Conservation (phyloP, 2,113 vertebrate genomes). For the Nibea albiflora region DNA sequence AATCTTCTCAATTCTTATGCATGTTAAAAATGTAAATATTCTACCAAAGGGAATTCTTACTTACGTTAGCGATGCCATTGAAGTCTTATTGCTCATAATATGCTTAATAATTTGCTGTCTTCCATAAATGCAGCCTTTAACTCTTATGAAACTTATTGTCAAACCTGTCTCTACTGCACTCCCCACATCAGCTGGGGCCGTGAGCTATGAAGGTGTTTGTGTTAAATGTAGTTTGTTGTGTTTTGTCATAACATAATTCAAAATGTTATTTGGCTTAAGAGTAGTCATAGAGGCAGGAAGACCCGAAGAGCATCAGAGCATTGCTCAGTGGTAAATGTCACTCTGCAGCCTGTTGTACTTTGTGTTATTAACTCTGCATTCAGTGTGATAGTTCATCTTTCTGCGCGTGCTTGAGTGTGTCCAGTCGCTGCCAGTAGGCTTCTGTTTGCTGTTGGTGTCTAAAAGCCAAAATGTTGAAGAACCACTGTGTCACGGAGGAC, state of each 20-base stretch:
- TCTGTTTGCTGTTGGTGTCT: conserved; percentile 47
- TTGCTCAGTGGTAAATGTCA: conserved; percentile 14
- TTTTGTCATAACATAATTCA: conserved; percentile 31
- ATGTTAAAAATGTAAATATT: conserved; percentile 62
- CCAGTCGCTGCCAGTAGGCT: conserved; percentile 14
- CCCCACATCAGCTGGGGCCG: background rate
- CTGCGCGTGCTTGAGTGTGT: conserved; percentile 27
- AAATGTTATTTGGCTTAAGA: conserved; percentile 31
- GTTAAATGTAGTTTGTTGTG: conserved; percentile 11
- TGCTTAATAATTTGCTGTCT: conserved; percentile 43
- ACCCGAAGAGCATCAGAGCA: background rate
- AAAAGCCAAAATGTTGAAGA: conserved; percentile 50
- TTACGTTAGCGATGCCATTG: conserved; percentile 33
- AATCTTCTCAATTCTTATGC: conserved; percentile 31
- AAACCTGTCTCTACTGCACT: conserved; percentile 29
- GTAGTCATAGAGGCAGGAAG: conserved; percentile 16
- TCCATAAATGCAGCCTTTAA: conserved; percentile 47
- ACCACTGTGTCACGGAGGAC: conserved; percentile 51
- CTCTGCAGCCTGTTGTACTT: conserved; percentile 15
- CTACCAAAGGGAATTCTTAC: conserved; percentile 49
- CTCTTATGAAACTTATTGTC: background rate
- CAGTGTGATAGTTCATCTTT: conserved; percentile 29
- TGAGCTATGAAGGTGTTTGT: conserved; percentile 16
- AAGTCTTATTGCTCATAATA: conserved; percentile 54
- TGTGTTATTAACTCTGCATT: conserved; percentile 31